A percentile compares a stretch with the other conserved stretches of the same genome.
Conservation (phyloP, 1,140 invertebrate species). For the Nylanderia fulva region DNA sequence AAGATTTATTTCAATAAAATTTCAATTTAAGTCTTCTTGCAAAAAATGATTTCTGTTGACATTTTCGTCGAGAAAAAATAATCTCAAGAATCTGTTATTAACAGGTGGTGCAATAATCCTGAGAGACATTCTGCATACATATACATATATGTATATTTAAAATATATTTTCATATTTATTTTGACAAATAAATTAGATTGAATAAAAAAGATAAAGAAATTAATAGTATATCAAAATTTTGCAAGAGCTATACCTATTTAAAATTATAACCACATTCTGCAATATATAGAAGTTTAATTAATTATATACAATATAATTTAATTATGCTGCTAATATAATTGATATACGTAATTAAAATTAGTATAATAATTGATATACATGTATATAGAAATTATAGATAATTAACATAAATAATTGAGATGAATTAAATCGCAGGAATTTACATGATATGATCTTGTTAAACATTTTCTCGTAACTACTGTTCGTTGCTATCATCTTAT, state of each 20-base stretch:
- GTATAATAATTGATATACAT: too few relatives aligned
- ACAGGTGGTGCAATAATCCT: too few relatives aligned
- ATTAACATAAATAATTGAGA: slow-evolving; percentile 8
- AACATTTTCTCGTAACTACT: background rate
- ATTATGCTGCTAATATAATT: background rate
- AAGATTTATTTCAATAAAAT: too few relatives aligned
- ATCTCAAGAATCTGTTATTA: too few relatives aligned
- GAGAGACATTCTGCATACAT: too few relatives aligned
- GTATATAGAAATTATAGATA: slow-evolving; percentile 1
- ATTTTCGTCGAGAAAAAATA: too few relatives aligned
- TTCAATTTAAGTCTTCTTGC: too few relatives aligned
- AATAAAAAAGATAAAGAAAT: background rate
- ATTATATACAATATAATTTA: slow-evolving; percentile 5
- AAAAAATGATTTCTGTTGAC: too few relatives aligned
- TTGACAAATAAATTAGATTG: background rate
- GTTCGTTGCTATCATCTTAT: slow-evolving; percentile 21
- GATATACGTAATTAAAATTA: slow-evolving; percentile 12
- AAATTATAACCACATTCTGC: background rate
- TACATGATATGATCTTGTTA: background rate
- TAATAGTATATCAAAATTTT: background rate
- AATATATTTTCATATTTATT: background rate
- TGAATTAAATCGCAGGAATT: slow-evolving; percentile 10
- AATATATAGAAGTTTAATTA: slow-evolving; percentile 10
- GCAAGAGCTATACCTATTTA: background rate
- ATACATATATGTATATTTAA: background rate